A percentile compares a stretch with the other conserved stretches of the same genome.
Conservation (phyloP, 1,140 invertebrate genomes). For the Drosophila paulistorum region DNA sequence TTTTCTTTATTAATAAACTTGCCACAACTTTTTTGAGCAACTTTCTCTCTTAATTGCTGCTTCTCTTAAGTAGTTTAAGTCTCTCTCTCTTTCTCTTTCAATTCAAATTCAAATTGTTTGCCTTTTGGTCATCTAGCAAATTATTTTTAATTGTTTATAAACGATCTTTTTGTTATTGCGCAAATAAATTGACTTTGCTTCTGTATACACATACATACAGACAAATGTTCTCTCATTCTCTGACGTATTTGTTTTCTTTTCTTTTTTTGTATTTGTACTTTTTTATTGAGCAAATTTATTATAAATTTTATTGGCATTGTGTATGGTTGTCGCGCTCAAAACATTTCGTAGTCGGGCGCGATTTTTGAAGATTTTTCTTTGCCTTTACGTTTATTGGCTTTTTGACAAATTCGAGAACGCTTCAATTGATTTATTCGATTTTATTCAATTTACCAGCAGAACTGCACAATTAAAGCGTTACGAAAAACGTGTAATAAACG, state of each 20-base stretch:
- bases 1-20: constrained; percentile 33
- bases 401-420: constrained; percentile 78
- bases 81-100: constrained; percentile 24
- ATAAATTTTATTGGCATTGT: constrained; percentile 71
- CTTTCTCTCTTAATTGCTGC: neutral
- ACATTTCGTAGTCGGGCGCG: constrained; percentile 29
- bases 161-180: constrained; percentile 58
- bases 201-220: neutral
- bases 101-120: constrained; percentile 47
- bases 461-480: constrained; percentile 55
- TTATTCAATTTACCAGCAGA: constrained; percentile 34
- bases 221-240: constrained; percentile 17
- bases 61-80: constrained; percentile 33
- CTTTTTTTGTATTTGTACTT: constrained; percentile 20
- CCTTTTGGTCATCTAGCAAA: constrained; percentile 49
- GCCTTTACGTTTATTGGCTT: constrained; percentile 65
- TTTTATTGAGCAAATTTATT: constrained; percentile 59
- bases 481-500: constrained; percentile 45
- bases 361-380: constrained; percentile 47
- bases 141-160: constrained; percentile 78
- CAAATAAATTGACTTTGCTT: constrained; percentile 56
- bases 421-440: constrained; percentile 81
- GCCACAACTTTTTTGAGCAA: neutral
- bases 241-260: constrained; percentile 21
- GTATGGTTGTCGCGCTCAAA: constrained; percentile 7